These are phyloP conservation scores for Ranitomeya variabilis DNA, from an alignment of 2,113 vertebrate genomes.

Conservation along the genomic window DNA sequence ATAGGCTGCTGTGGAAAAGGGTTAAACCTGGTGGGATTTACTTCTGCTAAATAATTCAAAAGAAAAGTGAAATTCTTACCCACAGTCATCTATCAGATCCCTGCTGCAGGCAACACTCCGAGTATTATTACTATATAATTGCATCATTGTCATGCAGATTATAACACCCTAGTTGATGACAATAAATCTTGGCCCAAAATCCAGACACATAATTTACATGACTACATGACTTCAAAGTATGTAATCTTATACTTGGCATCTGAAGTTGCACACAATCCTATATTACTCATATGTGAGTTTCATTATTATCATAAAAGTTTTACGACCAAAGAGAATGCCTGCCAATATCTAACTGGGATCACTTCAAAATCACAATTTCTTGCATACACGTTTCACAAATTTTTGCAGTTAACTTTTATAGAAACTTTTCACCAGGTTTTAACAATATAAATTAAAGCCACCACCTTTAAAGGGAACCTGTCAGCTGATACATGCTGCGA, in stretches of 20 bases:
- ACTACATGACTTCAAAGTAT: background rate
- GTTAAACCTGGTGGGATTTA: background rate
- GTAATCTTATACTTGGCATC: background rate
- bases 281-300: background rate
- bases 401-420: no score
- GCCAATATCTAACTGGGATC: background rate
- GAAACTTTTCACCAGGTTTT: no score
- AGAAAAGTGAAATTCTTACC: background rate
- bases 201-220: background rate
- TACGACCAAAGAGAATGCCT: background rate
- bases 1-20: no score
- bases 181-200: background rate
- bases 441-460: no score
- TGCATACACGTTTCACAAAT: no score
- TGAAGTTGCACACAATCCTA: background rate
- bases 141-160: background rate
- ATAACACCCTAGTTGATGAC: background rate
- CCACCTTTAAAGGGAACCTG: no score
- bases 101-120: background rate
- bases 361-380: background rate
- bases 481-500: no score
- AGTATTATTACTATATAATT: background rate
- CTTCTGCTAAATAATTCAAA: constrained; percentile 1
- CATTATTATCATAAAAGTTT: background rate
- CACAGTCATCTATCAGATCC: constrained; percentile 3